Base-by-base conservation (phyloP, 2,797 vertebrate genomes). In the Hephaestus fuliginosus region DNA sequence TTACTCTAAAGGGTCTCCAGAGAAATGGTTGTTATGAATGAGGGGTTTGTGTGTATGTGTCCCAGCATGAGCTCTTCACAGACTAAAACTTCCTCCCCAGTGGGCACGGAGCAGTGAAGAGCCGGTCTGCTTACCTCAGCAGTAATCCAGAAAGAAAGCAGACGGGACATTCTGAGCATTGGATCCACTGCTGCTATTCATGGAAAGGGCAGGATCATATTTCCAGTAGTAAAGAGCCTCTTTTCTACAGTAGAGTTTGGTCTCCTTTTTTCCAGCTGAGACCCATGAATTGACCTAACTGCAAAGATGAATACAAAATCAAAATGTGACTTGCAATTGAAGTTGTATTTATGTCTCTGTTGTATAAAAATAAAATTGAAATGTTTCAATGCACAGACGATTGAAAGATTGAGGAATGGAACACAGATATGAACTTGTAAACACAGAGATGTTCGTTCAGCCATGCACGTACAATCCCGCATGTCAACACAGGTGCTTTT, bases 111-210 rank as follows among this genome's bases (percentile, higher is more conserved):
- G 75, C 86, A 69, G 84, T 57, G 71, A 86, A 80, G 88, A 86
- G 86, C 57, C 68, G 62, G 84, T 85, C 46, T 88, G 91, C 91
- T 87, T 82, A 88, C 89, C 77, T 93, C 89, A 91, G 89, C 92
- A 88, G 55, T 80, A 89, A 88, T 79, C 69, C 68, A 83, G 81
- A 74, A 14, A 75, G 74, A 87, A 68, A 82, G 68, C 82, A 69
- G 80, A 58, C 66, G 3, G 74, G 75, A 74, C 73, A 55, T 39
- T 64, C 67, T 76, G 58, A 78, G 86, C 85, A 53, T 64, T 30
- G 68, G 66, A 86, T 82, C 76, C 73, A 71, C 76, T 76, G 87
- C 64, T 76, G 82, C 91, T 93, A 84, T 91, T 90, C 85, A 83
- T 60, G 72, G 73, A 84, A 58, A 76, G 52, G 67, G 60, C 61